Evolutionary conservation across 2,113 vertebrate genomes (phyloP).

Genomic region (Barnardius zonarius): DNA sequence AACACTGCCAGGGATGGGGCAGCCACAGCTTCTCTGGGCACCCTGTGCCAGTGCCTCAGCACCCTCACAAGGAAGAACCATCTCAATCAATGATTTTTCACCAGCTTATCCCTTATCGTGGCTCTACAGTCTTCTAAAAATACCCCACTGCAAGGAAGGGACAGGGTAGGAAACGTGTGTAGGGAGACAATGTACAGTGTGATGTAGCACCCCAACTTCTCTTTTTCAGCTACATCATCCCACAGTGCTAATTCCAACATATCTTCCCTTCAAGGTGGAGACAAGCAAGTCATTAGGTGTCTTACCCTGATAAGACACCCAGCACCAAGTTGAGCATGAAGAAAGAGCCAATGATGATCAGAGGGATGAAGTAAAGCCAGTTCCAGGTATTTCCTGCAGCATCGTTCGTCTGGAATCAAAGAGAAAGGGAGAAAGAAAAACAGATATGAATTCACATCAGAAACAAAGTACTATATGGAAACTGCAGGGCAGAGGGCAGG

Average conservation of each 20-base stretch:
- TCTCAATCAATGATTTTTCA: background rate
- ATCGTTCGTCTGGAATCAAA: constrained; percentile 85
- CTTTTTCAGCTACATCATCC: background rate
- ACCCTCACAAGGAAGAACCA: background rate
- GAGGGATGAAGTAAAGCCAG: constrained; percentile 95
- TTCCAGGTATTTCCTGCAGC: constrained; percentile 94
- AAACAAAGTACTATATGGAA: background rate
- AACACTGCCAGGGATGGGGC: background rate
- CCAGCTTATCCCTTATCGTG: background rate
- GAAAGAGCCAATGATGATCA: constrained; percentile 96
- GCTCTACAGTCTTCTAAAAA: background rate
- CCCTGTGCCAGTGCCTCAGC: background rate
- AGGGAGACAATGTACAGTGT: background rate
- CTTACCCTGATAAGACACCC: constrained; percentile 93
- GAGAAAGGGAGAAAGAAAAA: background rate
- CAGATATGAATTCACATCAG: background rate
- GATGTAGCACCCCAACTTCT: background rate
- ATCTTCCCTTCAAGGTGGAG: background rate
- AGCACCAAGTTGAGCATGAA: constrained; percentile 97
- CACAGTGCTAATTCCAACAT: background rate
- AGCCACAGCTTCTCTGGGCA: background rate
- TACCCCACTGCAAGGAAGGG: background rate
- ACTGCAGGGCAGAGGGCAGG: background rate
- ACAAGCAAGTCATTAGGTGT: background rate
- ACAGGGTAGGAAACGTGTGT: fast-evolving